Evolutionary conservation across 2,113 vertebrate genomes (phyloP).

Genomic region (Bos javanicus): DNA sequence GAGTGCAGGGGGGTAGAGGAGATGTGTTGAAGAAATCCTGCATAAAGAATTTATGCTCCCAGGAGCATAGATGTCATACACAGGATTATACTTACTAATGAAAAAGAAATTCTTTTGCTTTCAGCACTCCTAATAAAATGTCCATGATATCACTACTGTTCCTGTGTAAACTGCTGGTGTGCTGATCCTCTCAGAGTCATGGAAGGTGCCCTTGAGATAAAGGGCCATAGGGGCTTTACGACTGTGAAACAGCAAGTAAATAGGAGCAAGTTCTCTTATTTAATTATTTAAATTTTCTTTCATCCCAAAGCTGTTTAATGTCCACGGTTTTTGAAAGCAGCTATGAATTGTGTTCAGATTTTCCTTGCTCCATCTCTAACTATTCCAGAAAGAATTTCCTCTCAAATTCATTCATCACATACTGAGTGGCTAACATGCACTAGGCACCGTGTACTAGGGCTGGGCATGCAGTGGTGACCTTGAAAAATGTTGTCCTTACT

Average conservation of each 20-base stretch:
- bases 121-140: neutral
- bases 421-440: neutral
- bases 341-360: neutral
- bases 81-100: neutral
- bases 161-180: neutral
- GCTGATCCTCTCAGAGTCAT: neutral
- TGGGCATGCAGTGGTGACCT: neutral
- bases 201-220: neutral
- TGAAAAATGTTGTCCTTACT: neutral
- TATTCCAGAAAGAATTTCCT: constrained; percentile 4
- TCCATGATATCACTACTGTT: neutral
- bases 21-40: neutral
- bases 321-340: neutral
- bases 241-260: neutral
- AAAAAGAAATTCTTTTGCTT: neutral
- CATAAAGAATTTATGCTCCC: neutral
- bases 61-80: neutral
- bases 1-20: neutral
- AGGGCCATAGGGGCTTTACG: neutral
- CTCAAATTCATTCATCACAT: neutral
- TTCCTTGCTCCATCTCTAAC: neutral
- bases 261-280: neutral
- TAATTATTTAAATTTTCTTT: neutral
- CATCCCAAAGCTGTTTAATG: neutral
- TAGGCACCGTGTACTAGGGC: neutral